A percentile compares a stretch with the other conserved stretches of the same genome.
phyloP scores from a whole-genome alignment of 2,888 invertebrate genomes.

The Chirona hameri region DNA sequence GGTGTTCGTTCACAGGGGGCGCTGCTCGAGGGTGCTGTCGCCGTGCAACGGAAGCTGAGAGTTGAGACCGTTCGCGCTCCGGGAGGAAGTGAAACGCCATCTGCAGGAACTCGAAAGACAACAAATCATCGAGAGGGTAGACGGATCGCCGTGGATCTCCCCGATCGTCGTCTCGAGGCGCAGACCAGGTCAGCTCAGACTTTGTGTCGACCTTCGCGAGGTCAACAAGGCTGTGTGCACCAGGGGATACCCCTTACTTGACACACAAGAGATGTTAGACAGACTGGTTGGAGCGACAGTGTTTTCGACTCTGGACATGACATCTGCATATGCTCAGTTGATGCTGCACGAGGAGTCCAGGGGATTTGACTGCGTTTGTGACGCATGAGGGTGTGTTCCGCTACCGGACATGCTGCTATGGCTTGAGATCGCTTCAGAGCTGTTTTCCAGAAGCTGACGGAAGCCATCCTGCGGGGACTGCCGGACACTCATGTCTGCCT shows the following conservation, averaged over 20 bases:
- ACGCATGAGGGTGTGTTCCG: neutral
- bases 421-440: neutral
- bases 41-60: neutral
- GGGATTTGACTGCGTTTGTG: neutral
- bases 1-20: neutral
- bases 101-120: neutral
- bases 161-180: neutral
- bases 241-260: neutral
- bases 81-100: neutral
- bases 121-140: neutral
- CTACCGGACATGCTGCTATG: neutral
- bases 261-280: neutral
- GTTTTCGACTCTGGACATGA: neutral
- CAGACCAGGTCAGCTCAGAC: neutral
- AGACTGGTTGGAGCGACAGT: neutral
- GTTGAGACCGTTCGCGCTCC: neutral
- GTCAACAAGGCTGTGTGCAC: neutral
- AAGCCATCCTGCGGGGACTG: neutral
- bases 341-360: neutral
- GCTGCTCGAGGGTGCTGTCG: neutral
- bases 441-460: neutral
- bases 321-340: neutral
- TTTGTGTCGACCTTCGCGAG: neutral
- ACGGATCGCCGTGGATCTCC: neutral
- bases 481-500: neutral